phyloP scores from a whole-genome alignment of 2,113 vertebrate genomes.

The Chaetorhynchus papuensis region DNA sequence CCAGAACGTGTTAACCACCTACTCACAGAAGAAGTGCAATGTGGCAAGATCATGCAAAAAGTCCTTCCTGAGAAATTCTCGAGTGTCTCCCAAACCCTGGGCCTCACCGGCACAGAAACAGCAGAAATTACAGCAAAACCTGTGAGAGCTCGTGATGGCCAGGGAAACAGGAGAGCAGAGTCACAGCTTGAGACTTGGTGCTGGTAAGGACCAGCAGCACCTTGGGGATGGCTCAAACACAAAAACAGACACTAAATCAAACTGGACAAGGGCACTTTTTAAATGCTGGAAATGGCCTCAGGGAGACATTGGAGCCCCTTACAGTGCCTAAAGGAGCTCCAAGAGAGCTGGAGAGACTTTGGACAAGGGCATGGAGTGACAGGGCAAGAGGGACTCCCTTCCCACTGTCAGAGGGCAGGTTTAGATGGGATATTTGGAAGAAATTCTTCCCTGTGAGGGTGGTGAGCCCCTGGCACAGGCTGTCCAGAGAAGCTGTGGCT shows the following conservation, averaged over 20 bases:
- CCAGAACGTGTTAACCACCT: neutral
- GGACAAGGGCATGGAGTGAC: neutral
- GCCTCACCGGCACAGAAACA: accelerated
- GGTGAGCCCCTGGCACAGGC: neutral
- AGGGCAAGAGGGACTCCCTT: neutral
- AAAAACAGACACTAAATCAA: neutral
- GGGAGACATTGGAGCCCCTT: neutral
- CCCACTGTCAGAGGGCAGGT: neutral
- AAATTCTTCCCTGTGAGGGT: neutral
- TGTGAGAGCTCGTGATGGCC: accelerated
- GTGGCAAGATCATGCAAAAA: neutral
- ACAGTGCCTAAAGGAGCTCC: neutral
- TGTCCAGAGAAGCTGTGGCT: neutral
- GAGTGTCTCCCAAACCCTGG: neutral
- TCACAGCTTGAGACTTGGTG: accelerated
- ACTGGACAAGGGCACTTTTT: neutral
- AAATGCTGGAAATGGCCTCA: neutral
- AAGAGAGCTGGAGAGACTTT: neutral
- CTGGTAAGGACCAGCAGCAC: neutral
- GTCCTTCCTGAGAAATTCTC: neutral
- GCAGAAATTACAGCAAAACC: neutral
- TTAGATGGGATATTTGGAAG: neutral
- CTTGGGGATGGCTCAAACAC: accelerated
- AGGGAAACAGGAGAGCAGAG: neutral
- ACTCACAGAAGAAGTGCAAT: neutral